Evolutionary conservation across 2,797 vertebrate genomes (phyloP), one percentile per base, ranked within the genome.

Genomic region (Muraenolepis orangiensis): DNA sequence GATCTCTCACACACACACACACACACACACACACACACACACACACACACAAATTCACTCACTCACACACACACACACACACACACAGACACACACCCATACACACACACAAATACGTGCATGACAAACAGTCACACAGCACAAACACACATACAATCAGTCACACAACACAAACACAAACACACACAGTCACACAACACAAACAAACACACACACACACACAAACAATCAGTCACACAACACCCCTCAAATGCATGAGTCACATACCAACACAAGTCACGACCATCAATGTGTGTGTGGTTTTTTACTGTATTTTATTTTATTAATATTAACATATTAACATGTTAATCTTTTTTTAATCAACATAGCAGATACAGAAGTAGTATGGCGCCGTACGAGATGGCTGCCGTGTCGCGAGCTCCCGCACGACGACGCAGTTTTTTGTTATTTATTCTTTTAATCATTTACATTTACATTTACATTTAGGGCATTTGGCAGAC

Each of bases 311-410:
- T n/a, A n/a, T 61, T 61, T 23, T 57, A 23, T 89, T 92, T 94
- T 93, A 91, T 92, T 92, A 93, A 89, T 93, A 93, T 93, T 92
- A 92, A 92, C 91, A 91, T n/a, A n/a, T n/a, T n/a, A n/a, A n/a
- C n/a, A n/a, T n/a, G 90, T 92, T n/a, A n/a, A 93, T 92, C 91
- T 93, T 85, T 88, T 26, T 93, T 92, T 90, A 92, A 93, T 93
- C 91, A 93, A 93, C 93, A 93, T 93, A 91, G 91, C 91, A 93
- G 90, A 91, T 93, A 93, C 92, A 93, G 87, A 90, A 92, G n/a
- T n/a, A n/a, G n/a, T n/a, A n/a, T n/a, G n/a, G n/a, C n/a, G n/a
- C n/a, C n/a, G n/a, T n/a, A n/a, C n/a, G n/a, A n/a, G n/a, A n/a
- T n/a, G n/a, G n/a, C n/a, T n/a, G n/a, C n/a, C n/a, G n/a, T n/a